Percentiles rank a stretch among this genome's conserved stretches.
Evolutionary conservation across 2,797 vertebrate species (phyloP).

Genomic region (Menidia menidia): DNA sequence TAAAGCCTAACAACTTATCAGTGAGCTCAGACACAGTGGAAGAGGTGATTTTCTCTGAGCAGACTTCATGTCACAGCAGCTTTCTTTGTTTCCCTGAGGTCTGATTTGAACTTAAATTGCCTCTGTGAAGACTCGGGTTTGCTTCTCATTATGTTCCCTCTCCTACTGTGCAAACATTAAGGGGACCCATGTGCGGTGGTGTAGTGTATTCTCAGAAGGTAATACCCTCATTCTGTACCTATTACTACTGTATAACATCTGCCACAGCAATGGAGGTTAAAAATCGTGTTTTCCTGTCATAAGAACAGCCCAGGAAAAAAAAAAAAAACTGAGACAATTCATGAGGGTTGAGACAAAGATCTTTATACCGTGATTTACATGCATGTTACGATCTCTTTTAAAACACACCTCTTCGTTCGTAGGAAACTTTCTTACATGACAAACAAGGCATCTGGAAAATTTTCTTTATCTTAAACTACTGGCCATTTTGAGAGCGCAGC

Average conservation of each 20-base stretch:
- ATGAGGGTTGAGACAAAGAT: background rate
- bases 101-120: conserved; percentile 86
- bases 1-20: conserved; percentile 78
- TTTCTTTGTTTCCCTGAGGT: conserved; percentile 76
- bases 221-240: conserved; percentile 73
- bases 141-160: conserved; percentile 72
- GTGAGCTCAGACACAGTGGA: conserved; percentile 76
- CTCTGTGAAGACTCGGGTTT: conserved; percentile 68
- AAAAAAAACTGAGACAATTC: conserved; percentile 12
- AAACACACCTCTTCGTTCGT: no score
- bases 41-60: conserved; percentile 81
- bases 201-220: conserved; percentile 54
- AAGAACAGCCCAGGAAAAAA: conserved; percentile 28
- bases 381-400: no score
- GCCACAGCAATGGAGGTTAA: conserved; percentile 49
- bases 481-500: no score
- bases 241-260: conserved; percentile 47
- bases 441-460: no score
- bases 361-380: no score
- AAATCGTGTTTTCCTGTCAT: conserved; percentile 61
- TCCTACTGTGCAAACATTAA: conserved; percentile 66
- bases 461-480: no score
- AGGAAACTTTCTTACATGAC: no score
- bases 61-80: conserved; percentile 74
- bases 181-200: conserved; percentile 39